Conservation (phyloP, 2,113 vertebrate species). For the Notechis scutatus region DNA sequence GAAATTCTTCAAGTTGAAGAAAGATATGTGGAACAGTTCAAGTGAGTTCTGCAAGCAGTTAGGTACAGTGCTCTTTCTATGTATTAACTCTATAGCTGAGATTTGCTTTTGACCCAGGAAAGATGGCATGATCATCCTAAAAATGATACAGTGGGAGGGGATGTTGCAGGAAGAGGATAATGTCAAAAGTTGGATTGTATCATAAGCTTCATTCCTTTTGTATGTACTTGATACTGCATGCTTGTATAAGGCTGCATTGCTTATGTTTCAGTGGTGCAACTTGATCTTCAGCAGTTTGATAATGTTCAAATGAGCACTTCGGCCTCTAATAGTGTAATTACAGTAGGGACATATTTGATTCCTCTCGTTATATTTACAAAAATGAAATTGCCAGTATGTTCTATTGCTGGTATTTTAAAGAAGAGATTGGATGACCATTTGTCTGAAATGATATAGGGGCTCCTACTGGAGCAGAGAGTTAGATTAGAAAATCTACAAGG, state of each 20-base stretch:
- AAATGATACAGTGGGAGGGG: not conserved
- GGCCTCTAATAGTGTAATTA: not conserved
- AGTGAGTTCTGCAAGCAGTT: conserved; percentile 16
- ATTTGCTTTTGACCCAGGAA: not conserved
- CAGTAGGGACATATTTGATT: not conserved
- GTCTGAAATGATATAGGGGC: not conserved
- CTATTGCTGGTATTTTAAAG: not conserved
- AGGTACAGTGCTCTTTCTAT: conserved; percentile 34
- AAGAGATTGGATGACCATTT: not conserved
- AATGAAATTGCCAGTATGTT: not conserved
- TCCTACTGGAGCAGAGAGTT: not conserved
- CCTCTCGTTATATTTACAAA: not conserved
- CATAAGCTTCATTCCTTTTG: not conserved
- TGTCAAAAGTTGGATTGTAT: not conserved
- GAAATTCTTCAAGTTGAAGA: conserved; percentile 43
- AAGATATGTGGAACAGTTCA: conserved; percentile 11
- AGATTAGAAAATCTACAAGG: not conserved
- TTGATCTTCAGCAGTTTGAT: not conserved
- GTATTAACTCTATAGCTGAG: not conserved
- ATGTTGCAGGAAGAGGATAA: not conserved
- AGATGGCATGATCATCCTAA: not conserved
- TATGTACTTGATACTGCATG: not conserved
- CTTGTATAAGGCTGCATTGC: not conserved
- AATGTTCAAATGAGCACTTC: not conserved
- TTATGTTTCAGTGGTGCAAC: not conserved